These are phyloP conservation scores for Caenorhabditis sinica DNA, from an alignment of 2,888 invertebrate genomes.

Conservation along the genomic window DNA sequence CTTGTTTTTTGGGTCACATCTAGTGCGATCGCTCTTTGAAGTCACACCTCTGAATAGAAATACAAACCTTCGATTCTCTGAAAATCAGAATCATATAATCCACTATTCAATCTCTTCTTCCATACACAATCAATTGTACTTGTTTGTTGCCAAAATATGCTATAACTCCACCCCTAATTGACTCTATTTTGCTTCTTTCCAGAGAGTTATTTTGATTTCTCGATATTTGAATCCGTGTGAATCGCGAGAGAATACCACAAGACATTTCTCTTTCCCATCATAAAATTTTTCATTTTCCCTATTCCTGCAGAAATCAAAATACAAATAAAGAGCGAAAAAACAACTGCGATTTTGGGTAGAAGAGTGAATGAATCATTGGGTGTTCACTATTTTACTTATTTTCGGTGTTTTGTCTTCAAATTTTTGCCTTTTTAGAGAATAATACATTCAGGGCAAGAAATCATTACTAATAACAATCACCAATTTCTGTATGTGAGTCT, in stretches of 20 bases:
- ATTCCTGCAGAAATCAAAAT: not conserved
- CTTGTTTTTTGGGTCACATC: not conserved
- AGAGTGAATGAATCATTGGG: slow-evolving; percentile 6
- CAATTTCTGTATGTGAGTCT: no score
- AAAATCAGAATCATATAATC: slow-evolving; percentile 3
- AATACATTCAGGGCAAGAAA: no score
- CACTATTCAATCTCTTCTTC: not conserved
- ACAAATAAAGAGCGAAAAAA: slow-evolving; percentile 6
- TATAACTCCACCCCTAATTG: slow-evolving; percentile 25
- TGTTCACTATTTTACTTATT: not conserved
- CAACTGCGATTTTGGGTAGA: slow-evolving; percentile 9
- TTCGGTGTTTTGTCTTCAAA: not conserved
- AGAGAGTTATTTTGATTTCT: slow-evolving; percentile 35
- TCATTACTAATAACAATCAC: no score
- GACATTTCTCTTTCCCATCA: slow-evolving; percentile 7
- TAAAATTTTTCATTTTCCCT: not conserved
- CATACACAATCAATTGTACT: slow-evolving; percentile 14
- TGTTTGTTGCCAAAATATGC: slow-evolving; percentile 26
- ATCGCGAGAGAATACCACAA: not conserved
- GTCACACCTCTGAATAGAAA: not conserved
- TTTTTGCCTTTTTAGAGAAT: no score
- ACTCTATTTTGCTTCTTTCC: slow-evolving; percentile 25
- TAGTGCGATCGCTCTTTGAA: not conserved
- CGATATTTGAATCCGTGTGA: slow-evolving; percentile 10
- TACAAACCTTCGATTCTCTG: not conserved